Evolutionary conservation across 2,797 vertebrate genomes (phyloP), one percentile per base, ranked within the genome.

Genomic region (Eulemur rubriventer): DNA sequence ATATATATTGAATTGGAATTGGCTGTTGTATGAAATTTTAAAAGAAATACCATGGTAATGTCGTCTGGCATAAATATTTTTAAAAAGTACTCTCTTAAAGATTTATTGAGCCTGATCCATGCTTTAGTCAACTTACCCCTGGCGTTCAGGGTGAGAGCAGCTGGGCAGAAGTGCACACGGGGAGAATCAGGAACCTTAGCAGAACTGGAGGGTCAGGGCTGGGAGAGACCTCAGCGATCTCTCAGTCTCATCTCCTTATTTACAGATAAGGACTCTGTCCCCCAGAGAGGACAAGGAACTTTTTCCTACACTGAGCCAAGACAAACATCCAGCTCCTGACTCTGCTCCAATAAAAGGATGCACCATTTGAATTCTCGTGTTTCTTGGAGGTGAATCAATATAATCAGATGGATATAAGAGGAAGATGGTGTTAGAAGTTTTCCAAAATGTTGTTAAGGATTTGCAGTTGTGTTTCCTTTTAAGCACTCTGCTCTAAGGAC

Each of bases 261-360:
- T 93, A 55, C 65, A 88, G 70, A 79, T 50, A 48, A 94, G 24
- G 73, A 67, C 92, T 82, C 61, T 78, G 82, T 88, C 61, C 76
- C 69, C 55, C 46, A 41, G 72, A 87, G 83, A 94, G 83, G 82
- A 96, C 48, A 73, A 94, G 78, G 26, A 91, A 76, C 52, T 72
- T 94, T 88, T 63, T 17, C 83, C 41, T 22, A 84, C 50, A 35
- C 7, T 18, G 24, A 91, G 88, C 83, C 94, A 95, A 96, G 72
- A 72, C 48, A 93, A 93, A 96, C 59, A 95, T 12, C 67, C 88
- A 80, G 70, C 79, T 88, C 52, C 75, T 55, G 86, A 91, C 59
- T 94, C 11, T 48, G 24, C 70, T 94, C 94, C 83, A 84, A 80
- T 69, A 79, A 92, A 81, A 89, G 78, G 83, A 67, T 28, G 50